Base-by-base conservation (phyloP, 2,113 vertebrate genomes). In the Strigops habroptila region DNA sequence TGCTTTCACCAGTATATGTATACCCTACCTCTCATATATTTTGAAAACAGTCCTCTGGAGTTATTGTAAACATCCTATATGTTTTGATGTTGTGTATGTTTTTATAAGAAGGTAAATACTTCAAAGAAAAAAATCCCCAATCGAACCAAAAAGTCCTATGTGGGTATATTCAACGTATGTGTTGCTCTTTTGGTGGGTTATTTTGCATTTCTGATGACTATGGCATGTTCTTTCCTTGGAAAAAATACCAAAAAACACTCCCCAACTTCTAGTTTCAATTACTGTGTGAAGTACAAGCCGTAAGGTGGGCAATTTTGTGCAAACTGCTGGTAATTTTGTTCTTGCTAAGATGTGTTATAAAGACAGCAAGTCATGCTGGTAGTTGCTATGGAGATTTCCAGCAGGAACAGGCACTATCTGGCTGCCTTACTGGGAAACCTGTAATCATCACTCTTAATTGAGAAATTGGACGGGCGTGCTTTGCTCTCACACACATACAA, bases 381-480 rank as follows among this genome's bases (percentile, higher is more conserved):
- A 90, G 97, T 98, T 98, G 96, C 93, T 96, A 97, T 98, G 96
- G 97, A 96, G 95, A 98, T 95, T 96, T 97, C 90, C 90, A 95
- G 74, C 73, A 94, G 90, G 92, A 90, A 52, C 1, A 14, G 93
- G 90, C 91, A 86, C 82, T 80, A 44, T 82, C 64, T 39, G 48
- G 57, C 93, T 91, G 93, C 84, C 59, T 91, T 82, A 81, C 86
- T 75, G 87, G 92, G 87, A 88, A 97, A 85, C 84, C 82, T 95
- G 48, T 69, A 93, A 95, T 92, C 90, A 90, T 93, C 82, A 80
- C 41, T 96, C 44, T 81, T 90, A 95, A 86, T 25, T 91, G 91
- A 74, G 55, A 88, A 81, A 84, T 68, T 5, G 12, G 41, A 71
- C 74, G 55, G 65, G 87, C 10, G 2, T 91, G 68, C 82, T 97